Base-by-base conservation (phyloP, 2,797 vertebrate species). In the Gastrophryne carolinensis region DNA sequence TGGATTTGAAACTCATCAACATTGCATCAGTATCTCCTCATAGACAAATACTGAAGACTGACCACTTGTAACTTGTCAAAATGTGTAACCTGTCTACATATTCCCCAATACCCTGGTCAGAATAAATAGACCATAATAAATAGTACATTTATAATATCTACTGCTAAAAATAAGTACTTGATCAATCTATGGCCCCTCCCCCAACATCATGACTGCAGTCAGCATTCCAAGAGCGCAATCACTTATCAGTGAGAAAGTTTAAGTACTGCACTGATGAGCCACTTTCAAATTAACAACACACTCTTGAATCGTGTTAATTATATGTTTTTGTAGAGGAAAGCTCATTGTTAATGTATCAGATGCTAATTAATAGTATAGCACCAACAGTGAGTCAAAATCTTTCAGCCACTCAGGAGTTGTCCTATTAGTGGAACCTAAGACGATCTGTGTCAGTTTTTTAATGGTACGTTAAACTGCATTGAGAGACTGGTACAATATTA, bases 291-390 rank as follows among this genome's bases (percentile, higher is more conserved):
- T 21, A 62, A 72, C 29, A 62, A 32, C 30, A 52, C 61, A 39
- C 34, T 63, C 49, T 70, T 62, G n/a, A 54, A 63, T 47, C 30
- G 39, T 64, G 50, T 68, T 68, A 75, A 75, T 68, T 75, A 41
- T 30, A 58, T 17, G n/a, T 19, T 3, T 32, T 34, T 63, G 66
- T n/a, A 17, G 61, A 62, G 47, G 34, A 63, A 34, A 54, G 57
- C 49, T 56, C 54, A 70, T 70, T 76, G 65, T 75, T 75, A 69
- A 56, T 34, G 62, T 44, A 21, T 54, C 34, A 30, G 9, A 47
- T 70, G 30, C 49, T 76, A 76, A 76, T 76, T 76, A 70, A 70
- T 70, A 60, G 17, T 37, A 70, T 30, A 75, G 73, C 32, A 13
- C 10, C 24, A n/a, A 53, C 27, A 41, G 11, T 41, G 10, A 50